A percentile compares a stretch with the other conserved stretches of the same genome.
These are phyloP conservation scores for Parapsyche elsis DNA, from an alignment of 1,140 invertebrate species.

Conservation along the genomic window DNA sequence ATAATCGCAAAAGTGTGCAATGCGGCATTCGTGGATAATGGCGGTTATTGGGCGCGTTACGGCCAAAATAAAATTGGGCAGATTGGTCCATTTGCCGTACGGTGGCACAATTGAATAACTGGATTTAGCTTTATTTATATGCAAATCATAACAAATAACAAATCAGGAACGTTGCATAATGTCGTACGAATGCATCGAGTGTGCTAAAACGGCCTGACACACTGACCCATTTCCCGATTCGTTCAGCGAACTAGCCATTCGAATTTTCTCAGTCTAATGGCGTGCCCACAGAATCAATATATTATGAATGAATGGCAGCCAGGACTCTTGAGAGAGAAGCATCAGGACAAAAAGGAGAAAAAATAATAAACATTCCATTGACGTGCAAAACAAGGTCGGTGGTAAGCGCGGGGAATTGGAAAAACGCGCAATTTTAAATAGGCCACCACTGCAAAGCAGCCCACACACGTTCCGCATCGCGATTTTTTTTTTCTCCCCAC, in stretches of 20 bases:
- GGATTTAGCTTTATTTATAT: no score
- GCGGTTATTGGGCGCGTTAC: no score
- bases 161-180: not conserved
- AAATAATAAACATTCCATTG: conserved; percentile 11
- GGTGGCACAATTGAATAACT: no score
- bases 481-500: conserved; percentile 23
- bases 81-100: no score
- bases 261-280: not conserved
- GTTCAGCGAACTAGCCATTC: not conserved
- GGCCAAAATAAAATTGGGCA: no score
- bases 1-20: no score
- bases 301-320: not conserved
- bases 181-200: conserved; percentile 3
- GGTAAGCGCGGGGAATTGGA: conserved; percentile 6
- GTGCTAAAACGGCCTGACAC: conserved; percentile 31
- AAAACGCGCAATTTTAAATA: conserved; percentile 32
- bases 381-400: conserved; percentile 7
- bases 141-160: no score
- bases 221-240: conserved; percentile 51
- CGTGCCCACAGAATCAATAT: not conserved
- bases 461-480: conserved; percentile 31
- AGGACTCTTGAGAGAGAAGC: not conserved
- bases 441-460: conserved; percentile 6
- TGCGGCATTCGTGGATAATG: no score
- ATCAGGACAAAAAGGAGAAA: not conserved